A percentile compares a stretch with the other conserved stretches of the same genome.
Evolutionary conservation across 2,888 invertebrate species (phyloP).

Genomic region (Tipula helvola): DNA sequence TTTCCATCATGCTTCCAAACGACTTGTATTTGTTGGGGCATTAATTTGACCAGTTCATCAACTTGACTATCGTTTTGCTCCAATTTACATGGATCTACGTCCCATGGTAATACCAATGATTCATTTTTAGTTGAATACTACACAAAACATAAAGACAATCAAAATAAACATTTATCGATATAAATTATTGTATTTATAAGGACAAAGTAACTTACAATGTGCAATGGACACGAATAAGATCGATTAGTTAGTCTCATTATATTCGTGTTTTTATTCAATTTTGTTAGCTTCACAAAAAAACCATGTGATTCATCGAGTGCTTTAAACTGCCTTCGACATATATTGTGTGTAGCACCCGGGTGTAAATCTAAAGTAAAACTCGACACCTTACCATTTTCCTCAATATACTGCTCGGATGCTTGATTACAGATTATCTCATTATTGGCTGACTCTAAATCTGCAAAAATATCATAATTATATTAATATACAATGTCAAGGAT

Average conservation of each 20-base stretch:
- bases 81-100: conserved; percentile 40
- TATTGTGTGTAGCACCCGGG: conserved; percentile 23
- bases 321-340: conserved; percentile 30
- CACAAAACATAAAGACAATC: neutral
- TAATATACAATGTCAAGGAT: neutral
- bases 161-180: too few species aligned
- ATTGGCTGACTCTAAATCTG: neutral
- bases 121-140: conserved; percentile 24
- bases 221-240: conserved; percentile 25
- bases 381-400: conserved; percentile 33
- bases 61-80: conserved; percentile 25
- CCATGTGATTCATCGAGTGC: conserved; percentile 29
- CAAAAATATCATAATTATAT: neutral
- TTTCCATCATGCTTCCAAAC: conserved; percentile 38
- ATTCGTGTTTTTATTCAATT: conserved; percentile 20
- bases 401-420: conserved; percentile 30
- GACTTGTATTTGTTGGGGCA: conserved; percentile 43
- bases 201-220: conserved; percentile 27
- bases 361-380: conserved; percentile 33
- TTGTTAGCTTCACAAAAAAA: conserved; percentile 30
- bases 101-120: conserved; percentile 40
- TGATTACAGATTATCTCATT: conserved; percentile 28
- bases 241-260: conserved; percentile 21
- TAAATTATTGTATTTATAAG: neutral
- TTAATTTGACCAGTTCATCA: conserved; percentile 38